phyloP scores from a whole-genome alignment of 92 coral and sea anemone species.

The Chrysogorgia sp. region DNA sequence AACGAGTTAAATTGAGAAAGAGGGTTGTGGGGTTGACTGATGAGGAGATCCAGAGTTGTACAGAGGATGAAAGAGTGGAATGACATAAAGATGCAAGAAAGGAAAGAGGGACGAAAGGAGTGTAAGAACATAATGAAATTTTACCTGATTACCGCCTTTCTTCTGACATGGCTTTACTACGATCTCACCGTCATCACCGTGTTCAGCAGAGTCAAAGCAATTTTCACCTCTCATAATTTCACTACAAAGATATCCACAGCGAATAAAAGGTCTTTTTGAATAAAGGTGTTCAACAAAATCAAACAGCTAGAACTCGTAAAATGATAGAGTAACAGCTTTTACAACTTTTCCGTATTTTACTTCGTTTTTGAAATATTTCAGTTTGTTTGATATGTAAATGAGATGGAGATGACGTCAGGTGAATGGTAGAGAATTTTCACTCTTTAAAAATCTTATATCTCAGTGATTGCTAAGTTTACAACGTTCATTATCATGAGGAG shows the following conservation, averaged over 20 bases:
- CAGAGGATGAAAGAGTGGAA: not conserved
- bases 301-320: slow-evolving; percentile 1
- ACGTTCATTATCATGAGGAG: too few species aligned
- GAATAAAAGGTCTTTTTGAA: not conserved
- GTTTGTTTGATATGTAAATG: too few species aligned
- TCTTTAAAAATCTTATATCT: too few species aligned
- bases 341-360: too few species aligned
- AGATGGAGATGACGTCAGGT: too few species aligned
- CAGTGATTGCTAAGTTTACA: too few species aligned
- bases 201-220: slow-evolving; percentile 32
- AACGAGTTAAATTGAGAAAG: too few species aligned
- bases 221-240: not conserved
- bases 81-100: too few species aligned
- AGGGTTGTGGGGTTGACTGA: too few species aligned
- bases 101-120: not conserved
- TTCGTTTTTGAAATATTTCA: too few species aligned
- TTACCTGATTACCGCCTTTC: slow-evolving; percentile 27
- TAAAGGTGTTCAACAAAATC: not conserved
- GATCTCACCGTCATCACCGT: not conserved
- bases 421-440: too few species aligned
- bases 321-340: too few species aligned
- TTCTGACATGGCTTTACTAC: slow-evolving; percentile 14
- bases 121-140: not conserved
- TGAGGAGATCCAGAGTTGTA: not conserved
- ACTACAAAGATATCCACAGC: not conserved